Evolutionary conservation across 2,113 vertebrate species (phyloP).

Genomic region (Neoarius graeffei): DNA sequence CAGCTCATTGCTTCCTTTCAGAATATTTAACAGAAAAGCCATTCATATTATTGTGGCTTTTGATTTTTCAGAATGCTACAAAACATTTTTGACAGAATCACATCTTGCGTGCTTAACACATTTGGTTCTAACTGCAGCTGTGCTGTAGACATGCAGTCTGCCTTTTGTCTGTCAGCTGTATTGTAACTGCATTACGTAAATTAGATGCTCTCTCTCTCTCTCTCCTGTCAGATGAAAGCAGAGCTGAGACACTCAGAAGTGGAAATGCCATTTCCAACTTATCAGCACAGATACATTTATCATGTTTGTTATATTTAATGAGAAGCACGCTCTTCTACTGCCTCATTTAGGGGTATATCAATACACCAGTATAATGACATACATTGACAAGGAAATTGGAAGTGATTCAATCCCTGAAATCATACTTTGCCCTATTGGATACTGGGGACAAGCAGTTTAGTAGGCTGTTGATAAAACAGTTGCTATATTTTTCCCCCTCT

Average conservation of each 20-base stretch:
- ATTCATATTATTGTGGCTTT: not conserved
- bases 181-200: slow-evolving; percentile 12
- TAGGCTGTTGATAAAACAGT: not conserved
- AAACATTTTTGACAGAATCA: slow-evolving; percentile 1
- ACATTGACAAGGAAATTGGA: not conserved
- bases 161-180: slow-evolving; percentile 10
- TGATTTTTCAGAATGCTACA: slow-evolving; percentile 14
- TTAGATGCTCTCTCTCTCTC: slow-evolving; percentile 27
- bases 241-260: not conserved
- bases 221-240: slow-evolving; percentile 2
- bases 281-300: not conserved
- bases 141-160: slow-evolving; percentile 28
- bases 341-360: not conserved
- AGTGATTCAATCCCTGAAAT: not conserved
- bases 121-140: slow-evolving; percentile 36
- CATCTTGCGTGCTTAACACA: not conserved
- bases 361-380: not conserved
- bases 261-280: slow-evolving; percentile 10
- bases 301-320: slow-evolving; percentile 3
- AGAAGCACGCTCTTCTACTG: not conserved
- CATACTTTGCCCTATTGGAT: not conserved
- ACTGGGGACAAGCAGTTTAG: not conserved
- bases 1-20: slow-evolving; percentile 3
- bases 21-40: not conserved
- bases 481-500: not conserved